phyloP scores from a whole-genome alignment of 2,888 invertebrate genomes.

The Heteropelma amictum region DNA sequence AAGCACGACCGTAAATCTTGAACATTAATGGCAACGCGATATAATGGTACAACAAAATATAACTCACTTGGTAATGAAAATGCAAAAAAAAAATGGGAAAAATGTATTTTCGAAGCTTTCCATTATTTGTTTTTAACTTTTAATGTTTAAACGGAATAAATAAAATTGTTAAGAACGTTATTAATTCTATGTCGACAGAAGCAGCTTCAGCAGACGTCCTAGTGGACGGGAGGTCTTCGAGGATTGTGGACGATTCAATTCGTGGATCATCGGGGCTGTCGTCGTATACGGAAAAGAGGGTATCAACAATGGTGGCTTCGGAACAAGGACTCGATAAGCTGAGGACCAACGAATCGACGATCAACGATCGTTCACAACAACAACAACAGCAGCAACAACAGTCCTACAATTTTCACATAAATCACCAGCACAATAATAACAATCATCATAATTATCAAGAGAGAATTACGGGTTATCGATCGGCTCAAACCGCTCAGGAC shows the following conservation, averaged over 20 bases:
- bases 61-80: too few relatives aligned
- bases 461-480: conserved; percentile 47
- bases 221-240: conserved; percentile 68
- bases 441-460: conserved; percentile 42
- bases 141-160: neutral
- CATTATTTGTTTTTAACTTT: neutral
- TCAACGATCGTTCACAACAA: conserved; percentile 65
- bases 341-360: conserved; percentile 66
- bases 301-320: conserved; percentile 74
- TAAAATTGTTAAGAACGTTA: neutral
- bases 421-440: conserved; percentile 2
- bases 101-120: too few relatives aligned
- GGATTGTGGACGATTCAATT: conserved; percentile 60
- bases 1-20: too few relatives aligned
- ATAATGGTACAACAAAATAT: too few relatives aligned
- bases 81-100: too few relatives aligned
- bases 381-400: conserved; percentile 58
- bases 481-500: conserved; percentile 70
- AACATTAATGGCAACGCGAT: too few relatives aligned
- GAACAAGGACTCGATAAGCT: conserved; percentile 72
- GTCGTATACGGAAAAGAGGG: conserved; percentile 58
- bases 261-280: conserved; percentile 57
- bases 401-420: conserved; percentile 15
- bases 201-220: conserved; percentile 67
- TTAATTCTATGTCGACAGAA: conserved; percentile 57